Evolutionary conservation across 2,113 vertebrate species (phyloP).

Genomic region (Microcebus lehilahytsara): DNA sequence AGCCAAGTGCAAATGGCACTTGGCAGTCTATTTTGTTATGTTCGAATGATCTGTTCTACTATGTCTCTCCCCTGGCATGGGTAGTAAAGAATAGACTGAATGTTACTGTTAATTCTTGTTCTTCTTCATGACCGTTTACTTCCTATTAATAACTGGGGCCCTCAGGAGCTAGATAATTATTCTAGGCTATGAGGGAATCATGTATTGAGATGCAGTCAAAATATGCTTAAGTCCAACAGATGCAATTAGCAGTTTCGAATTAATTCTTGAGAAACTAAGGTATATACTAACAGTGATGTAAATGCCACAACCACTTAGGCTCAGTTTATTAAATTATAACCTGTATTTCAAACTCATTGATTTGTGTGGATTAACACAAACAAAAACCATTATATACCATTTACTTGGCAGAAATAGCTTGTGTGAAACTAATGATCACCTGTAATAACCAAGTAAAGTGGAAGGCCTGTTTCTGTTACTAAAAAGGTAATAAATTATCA

Average conservation of each 20-base stretch:
- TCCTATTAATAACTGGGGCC: conserved; percentile 8
- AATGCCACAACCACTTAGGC: not conserved
- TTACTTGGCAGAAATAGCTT: not conserved
- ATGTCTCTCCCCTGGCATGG: not conserved
- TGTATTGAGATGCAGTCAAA: not conserved
- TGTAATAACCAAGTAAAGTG: not conserved
- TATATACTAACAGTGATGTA: not conserved
- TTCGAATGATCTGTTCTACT: not conserved
- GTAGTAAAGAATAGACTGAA: conserved; percentile 5
- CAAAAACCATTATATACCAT: not conserved
- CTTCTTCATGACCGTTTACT: conserved; percentile 15
- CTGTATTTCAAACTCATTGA: not conserved
- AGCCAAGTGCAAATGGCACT: not conserved
- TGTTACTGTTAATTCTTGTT: conserved; percentile 15
- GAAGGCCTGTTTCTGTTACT: not conserved
- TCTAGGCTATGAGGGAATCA: not conserved
- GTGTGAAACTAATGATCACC: conserved; percentile 8
- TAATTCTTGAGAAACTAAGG: conserved; percentile 28
- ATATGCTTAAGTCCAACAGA: not conserved
- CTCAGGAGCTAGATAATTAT: not conserved
- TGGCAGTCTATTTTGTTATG: conserved; percentile 6
- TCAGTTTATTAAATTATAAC: not conserved
- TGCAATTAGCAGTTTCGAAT: not conserved
- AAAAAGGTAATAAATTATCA: not conserved
- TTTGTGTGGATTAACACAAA: not conserved